Base-by-base conservation (phyloP, 1,140 invertebrate species). In the Drosophila seguyi region DNA sequence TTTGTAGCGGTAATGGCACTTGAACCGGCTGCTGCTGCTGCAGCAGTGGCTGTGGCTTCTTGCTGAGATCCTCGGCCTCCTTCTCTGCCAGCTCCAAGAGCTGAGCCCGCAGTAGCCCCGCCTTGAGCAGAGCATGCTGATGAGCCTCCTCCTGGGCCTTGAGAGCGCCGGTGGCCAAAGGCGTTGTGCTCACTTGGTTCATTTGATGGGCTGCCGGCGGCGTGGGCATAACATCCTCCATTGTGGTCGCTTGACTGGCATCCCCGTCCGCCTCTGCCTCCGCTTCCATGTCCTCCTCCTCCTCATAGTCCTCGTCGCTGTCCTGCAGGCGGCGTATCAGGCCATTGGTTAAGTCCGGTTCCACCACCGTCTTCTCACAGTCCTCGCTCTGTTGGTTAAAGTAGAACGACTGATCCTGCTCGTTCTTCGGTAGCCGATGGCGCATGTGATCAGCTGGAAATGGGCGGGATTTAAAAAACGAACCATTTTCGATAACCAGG, bases 361-460 rank as follows among this genome's bases (percentile, higher is more conserved):
- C 91, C 14, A 92, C 91, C 10, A 92, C 83, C 1, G 91, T 92
- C 68, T 92, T 91, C 29, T 92, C 91, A 14, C 91, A 92, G 16
- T 92, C 91, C 62, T 92, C 65, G 57, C 85, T 91, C 38, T 92
- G 90, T 47, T 92, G 88, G 31, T 81, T 88, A n/a, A 92, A 91
- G 50, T 86, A 92, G 41, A 90, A 91, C 0, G 91, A 91, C 42
- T 91, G 87, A 72, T 92, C 91, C 59, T 91, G 91, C 34, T 92
- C 91, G 38, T 90, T 91, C 36, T 92, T 92, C 2, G 92, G 92
- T 31, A 92, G 62, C 3, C 92, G 80, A 57, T 92, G 92, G 6
- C 92, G 85, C 92, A 92, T 92, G 48, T 92, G 92, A 71, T 92
- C 92, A 57, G 91, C 92, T 92, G 52, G 34, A 75, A 20, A 14